phyloP scores from a whole-genome alignment of 2,113 vertebrate genomes.

The Sterna hirundo region DNA sequence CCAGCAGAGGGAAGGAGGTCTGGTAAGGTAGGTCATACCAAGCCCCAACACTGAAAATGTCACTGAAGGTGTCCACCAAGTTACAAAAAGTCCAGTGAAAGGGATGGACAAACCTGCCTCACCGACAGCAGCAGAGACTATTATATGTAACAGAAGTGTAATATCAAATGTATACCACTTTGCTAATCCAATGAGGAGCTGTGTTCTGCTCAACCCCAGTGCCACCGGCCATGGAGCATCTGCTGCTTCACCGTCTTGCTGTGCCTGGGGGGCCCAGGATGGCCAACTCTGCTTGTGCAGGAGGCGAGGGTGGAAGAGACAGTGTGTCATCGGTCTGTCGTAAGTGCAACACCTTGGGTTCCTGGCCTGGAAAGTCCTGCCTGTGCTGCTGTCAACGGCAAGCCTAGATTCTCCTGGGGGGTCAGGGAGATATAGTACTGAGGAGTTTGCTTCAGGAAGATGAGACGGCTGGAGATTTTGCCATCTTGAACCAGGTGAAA shows the following conservation, averaged over 20 bases:
- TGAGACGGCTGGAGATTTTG: background rate
- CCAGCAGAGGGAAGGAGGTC: background rate
- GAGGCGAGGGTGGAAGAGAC: background rate
- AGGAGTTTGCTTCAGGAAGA: background rate
- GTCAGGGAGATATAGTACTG: background rate
- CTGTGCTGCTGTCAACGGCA: background rate
- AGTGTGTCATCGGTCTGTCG: background rate
- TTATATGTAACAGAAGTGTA: background rate
- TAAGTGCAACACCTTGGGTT: fast-evolving
- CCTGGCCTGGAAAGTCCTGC: background rate
- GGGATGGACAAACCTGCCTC: background rate
- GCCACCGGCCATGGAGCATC: no score
- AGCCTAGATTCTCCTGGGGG: background rate
- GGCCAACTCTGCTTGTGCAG: background rate
- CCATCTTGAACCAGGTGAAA: background rate
- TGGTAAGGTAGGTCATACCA: background rate
- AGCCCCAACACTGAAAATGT: background rate
- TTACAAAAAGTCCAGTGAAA: background rate
- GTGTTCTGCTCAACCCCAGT: background rate
- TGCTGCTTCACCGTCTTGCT: background rate
- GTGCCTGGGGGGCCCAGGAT: fast-evolving
- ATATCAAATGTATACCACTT: background rate
- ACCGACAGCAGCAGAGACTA: background rate
- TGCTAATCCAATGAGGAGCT: background rate
- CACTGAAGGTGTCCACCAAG: background rate